phyloP scores from a whole-genome alignment of 2,797 vertebrate genomes.

The Lithobates pipiens region DNA sequence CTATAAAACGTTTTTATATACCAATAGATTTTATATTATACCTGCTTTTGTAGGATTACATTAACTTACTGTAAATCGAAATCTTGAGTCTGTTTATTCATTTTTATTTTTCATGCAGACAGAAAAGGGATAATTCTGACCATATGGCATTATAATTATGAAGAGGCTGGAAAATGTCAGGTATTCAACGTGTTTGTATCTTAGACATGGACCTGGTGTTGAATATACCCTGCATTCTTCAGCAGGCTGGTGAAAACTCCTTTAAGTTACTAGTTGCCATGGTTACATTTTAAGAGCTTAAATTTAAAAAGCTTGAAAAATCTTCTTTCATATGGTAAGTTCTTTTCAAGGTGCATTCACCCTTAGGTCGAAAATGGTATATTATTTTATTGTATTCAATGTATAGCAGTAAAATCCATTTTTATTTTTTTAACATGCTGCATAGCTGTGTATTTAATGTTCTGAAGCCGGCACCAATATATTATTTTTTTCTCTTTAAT shows the following conservation, averaged over 20 bases:
- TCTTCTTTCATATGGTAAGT: constrained; percentile 58
- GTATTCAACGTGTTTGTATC: constrained; percentile 31
- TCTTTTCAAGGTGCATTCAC: constrained; percentile 54
- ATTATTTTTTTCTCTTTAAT: constrained; percentile 30
- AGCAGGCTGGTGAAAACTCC: constrained; percentile 32
- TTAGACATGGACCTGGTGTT: constrained; percentile 21
- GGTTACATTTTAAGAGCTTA: constrained; percentile 55
- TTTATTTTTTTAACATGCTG: constrained; percentile 11
- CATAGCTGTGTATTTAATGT: constrained; percentile 42
- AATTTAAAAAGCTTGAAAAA: constrained; percentile 49
- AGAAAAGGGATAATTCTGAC: neutral
- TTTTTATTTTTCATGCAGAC: neutral
- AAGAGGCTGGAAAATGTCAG: constrained; percentile 14
- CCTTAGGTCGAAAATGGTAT: constrained; percentile 53
- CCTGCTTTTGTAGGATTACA: neutral
- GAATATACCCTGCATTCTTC: constrained; percentile 41
- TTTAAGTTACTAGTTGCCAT: constrained; percentile 54
- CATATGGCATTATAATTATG: constrained; percentile 11
- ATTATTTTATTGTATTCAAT: constrained; percentile 48
- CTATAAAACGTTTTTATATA: no score
- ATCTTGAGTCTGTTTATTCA: neutral
- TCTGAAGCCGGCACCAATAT: constrained; percentile 20
- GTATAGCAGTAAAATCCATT: constrained; percentile 26
- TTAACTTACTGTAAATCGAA: neutral
- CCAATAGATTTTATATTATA: neutral